Conservation (phyloP, 2,113 vertebrate species). For the Arothron firmamentum region DNA sequence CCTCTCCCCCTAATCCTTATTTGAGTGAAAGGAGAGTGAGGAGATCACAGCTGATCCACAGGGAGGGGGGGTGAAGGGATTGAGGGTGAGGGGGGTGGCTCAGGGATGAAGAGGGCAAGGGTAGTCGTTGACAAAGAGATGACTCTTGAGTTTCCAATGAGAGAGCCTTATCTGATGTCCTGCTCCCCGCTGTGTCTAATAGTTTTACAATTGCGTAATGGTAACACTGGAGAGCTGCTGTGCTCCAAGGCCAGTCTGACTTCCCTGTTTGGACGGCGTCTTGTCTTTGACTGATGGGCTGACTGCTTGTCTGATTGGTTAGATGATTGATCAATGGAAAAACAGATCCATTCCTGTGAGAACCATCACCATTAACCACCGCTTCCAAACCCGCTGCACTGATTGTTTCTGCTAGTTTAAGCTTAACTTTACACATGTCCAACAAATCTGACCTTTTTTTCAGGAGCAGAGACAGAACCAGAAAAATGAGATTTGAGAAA, state of each 20-base stretch:
- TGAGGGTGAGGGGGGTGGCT: slow-evolving; percentile 34
- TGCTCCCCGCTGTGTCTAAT: slow-evolving; percentile 50
- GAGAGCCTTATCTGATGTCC: slow-evolving; percentile 41
- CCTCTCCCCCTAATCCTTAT: slow-evolving; percentile 73
- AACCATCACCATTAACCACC: slow-evolving; percentile 36
- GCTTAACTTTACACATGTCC: too few relatives aligned
- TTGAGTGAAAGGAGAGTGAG: slow-evolving; percentile 75
- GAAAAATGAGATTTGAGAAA: too few relatives aligned
- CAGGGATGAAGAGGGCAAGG: slow-evolving; percentile 47
- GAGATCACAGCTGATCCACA: slow-evolving; percentile 75
- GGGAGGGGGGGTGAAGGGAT: slow-evolving; percentile 58
- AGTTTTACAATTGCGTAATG: slow-evolving; percentile 48
- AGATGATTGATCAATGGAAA: slow-evolving; percentile 52
- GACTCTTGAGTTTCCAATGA: slow-evolving; percentile 52
- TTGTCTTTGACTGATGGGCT: slow-evolving; percentile 54
- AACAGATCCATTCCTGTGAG: slow-evolving; percentile 38
- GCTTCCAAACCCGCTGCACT: too few relatives aligned
- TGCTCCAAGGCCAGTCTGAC: slow-evolving; percentile 31
- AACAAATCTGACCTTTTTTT: too few relatives aligned
- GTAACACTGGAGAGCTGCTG: slow-evolving; percentile 34
- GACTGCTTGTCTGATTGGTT: slow-evolving; percentile 48
- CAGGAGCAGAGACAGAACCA: too few relatives aligned
- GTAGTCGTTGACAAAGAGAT: slow-evolving; percentile 59
- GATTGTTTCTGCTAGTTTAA: too few relatives aligned
- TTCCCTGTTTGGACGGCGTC: slow-evolving; percentile 34